Percentiles rank a stretch among this genome's conserved stretches.
phyloP scores from a whole-genome alignment of 2,113 vertebrate species.

The Marmota flaviventris region DNA sequence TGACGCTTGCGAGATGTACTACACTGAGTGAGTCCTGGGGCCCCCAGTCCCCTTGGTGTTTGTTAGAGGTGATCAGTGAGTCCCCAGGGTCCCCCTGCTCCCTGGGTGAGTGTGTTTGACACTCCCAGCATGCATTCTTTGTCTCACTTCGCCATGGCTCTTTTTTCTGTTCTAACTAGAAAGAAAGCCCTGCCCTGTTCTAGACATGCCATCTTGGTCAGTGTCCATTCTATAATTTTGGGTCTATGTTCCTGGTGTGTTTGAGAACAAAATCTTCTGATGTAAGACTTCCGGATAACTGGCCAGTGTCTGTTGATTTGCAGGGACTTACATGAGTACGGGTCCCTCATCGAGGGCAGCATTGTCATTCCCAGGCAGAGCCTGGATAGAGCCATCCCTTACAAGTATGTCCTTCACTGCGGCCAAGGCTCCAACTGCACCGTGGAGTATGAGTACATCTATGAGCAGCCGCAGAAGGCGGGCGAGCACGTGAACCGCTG shows the following conservation, averaged over 20 bases:
- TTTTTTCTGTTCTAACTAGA: neutral
- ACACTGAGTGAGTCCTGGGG: conserved; percentile 67
- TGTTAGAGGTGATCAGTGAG: no score
- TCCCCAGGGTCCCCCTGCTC: no score
- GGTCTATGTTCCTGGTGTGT: no score
- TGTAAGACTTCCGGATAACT: neutral
- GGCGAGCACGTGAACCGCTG: conserved; percentile 19
- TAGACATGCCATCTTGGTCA: neutral
- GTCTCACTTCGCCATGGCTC: fast-evolving
- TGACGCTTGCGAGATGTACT: conserved; percentile 79
- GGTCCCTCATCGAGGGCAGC: conserved; percentile 90
- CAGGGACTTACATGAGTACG: conserved; percentile 88
- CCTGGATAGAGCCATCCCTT: conserved; percentile 84
- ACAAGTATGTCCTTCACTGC: conserved; percentile 91
- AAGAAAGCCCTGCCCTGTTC: fast-evolving
- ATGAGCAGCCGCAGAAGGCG: fast-evolving
- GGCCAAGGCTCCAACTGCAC: fast-evolving
- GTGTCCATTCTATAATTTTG: fast-evolving
- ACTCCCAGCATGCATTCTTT: neutral
- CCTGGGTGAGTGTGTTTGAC: neutral
- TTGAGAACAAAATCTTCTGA: neutral
- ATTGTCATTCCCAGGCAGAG: conserved; percentile 76
- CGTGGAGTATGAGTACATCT: conserved; percentile 83
- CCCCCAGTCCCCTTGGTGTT: no score
- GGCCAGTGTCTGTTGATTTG: neutral